Evolutionary conservation across 2,113 vertebrate species (phyloP).

Genomic region (Epinephelus lanceolatus): DNA sequence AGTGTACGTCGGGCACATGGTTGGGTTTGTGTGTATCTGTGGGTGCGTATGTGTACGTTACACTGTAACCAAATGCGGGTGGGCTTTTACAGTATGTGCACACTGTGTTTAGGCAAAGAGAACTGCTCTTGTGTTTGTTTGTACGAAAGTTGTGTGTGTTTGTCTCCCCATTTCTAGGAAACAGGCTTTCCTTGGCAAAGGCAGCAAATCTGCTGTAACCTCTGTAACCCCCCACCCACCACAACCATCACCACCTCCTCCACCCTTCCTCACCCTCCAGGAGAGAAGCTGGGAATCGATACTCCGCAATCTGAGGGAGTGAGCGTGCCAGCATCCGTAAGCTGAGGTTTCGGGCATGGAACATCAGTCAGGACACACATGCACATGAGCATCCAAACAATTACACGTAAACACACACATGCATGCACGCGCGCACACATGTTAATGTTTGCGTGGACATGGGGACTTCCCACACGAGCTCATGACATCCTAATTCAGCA

Average conservation of each 20-base stretch:
- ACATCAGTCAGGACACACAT: slow-evolving; percentile 23
- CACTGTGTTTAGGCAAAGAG: slow-evolving; percentile 51
- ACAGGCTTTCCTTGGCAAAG: slow-evolving; percentile 74
- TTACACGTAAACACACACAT: slow-evolving; percentile 12
- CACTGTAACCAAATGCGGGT: slow-evolving; percentile 61
- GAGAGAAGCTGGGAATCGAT: slow-evolving; percentile 71
- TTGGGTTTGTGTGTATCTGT: slow-evolving; percentile 38
- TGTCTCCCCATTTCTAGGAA: slow-evolving; percentile 69
- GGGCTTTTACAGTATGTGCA: slow-evolving; percentile 50
- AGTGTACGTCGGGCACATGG: not conserved
- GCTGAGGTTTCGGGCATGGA: slow-evolving; percentile 64
- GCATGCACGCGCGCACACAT: slow-evolving; percentile 35
- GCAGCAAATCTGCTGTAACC: slow-evolving; percentile 64
- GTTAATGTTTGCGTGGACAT: slow-evolving; percentile 57
- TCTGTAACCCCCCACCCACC: slow-evolving; percentile 67
- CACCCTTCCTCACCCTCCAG: slow-evolving; percentile 62
- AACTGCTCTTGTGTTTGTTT: slow-evolving; percentile 60
- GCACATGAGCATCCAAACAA: slow-evolving; percentile 38
- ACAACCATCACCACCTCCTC: slow-evolving; percentile 56
- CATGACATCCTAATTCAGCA: slow-evolving; percentile 72
- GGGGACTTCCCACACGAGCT: slow-evolving; percentile 75
- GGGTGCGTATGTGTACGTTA: slow-evolving; percentile 35
- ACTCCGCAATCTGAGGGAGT: slow-evolving; percentile 51
- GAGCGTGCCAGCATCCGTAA: slow-evolving; percentile 57
- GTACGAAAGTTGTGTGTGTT: slow-evolving; percentile 48